phyloP scores from a whole-genome alignment of 2,113 vertebrate species.

The Lanius ludovicianus region DNA sequence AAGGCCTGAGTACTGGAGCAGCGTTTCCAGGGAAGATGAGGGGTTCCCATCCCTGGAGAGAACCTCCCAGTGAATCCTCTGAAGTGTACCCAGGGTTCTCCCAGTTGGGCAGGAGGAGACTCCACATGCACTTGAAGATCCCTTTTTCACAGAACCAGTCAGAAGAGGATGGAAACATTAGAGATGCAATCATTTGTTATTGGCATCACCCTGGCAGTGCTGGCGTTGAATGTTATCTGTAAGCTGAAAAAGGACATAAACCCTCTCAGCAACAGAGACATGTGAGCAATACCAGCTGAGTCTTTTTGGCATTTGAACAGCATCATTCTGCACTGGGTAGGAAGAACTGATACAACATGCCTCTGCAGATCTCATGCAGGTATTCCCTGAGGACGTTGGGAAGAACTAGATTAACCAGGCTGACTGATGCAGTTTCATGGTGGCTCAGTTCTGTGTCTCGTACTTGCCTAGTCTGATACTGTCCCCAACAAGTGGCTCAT shows the following conservation, averaged over 20 bases:
- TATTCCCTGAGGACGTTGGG: background rate
- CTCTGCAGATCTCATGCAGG: background rate
- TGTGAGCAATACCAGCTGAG: accelerated
- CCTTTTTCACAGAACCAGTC: background rate
- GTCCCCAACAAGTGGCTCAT: background rate
- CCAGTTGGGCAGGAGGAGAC: background rate
- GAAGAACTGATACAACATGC: background rate
- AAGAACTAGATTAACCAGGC: background rate
- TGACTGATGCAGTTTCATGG: background rate
- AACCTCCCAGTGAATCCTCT: accelerated
- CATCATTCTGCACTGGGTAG: background rate
- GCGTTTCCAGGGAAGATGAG: background rate
- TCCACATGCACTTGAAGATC: accelerated
- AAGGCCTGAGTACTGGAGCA: no score
- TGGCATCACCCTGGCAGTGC: no score
- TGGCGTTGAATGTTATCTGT: accelerated
- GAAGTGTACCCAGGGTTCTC: background rate
- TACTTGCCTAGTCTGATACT: background rate
- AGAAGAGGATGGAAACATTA: background rate
- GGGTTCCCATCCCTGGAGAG: accelerated
- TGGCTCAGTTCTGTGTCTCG: background rate
- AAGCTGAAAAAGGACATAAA: background rate
- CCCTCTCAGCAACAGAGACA: accelerated
- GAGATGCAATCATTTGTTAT: accelerated
- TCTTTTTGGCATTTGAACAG: background rate